Conservation (phyloP, 2,888 invertebrate genomes). For the Cheilosia soror region DNA sequence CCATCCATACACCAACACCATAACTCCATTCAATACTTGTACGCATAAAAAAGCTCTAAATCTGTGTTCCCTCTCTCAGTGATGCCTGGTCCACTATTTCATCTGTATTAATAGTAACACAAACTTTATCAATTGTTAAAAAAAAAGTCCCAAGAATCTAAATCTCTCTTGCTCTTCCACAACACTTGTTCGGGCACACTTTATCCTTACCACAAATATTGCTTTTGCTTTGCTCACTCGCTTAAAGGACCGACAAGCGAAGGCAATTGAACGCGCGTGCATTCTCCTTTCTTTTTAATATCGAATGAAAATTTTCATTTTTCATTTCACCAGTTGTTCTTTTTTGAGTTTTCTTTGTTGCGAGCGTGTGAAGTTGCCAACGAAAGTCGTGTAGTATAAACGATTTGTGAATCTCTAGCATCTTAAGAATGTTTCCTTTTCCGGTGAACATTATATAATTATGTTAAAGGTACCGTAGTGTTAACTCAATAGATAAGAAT, state of each 20-base stretch:
- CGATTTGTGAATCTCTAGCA: constrained; percentile 15
- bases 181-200: constrained; percentile 34
- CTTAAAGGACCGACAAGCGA: constrained; percentile 54
- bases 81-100: constrained; percentile 25
- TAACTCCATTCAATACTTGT: constrained; percentile 3
- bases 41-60: constrained; percentile 52
- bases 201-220: constrained; percentile 45
- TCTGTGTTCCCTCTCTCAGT: constrained; percentile 8
- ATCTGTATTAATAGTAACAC: constrained; percentile 23
- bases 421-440: constrained; percentile 24
- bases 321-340: constrained; percentile 20
- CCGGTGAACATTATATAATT: constrained; percentile 68
- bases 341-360: constrained; percentile 39
- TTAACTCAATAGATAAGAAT: constrained; percentile 4
- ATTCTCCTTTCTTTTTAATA: constrained; percentile 43
- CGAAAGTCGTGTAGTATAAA: constrained; percentile 26
- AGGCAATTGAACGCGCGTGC: constrained; percentile 58
- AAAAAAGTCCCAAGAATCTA: constrained; percentile 39
- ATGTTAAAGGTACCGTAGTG: constrained; percentile 36
- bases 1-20: not conserved
- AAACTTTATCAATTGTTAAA: constrained; percentile 48
- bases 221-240: constrained; percentile 48
- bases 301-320: constrained; percentile 53
- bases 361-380: constrained; percentile 45
- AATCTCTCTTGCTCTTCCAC: constrained; percentile 50